These are phyloP conservation scores for Eupithecia vulgata DNA, from an alignment of 2,888 invertebrate species.

Conservation along the genomic window DNA sequence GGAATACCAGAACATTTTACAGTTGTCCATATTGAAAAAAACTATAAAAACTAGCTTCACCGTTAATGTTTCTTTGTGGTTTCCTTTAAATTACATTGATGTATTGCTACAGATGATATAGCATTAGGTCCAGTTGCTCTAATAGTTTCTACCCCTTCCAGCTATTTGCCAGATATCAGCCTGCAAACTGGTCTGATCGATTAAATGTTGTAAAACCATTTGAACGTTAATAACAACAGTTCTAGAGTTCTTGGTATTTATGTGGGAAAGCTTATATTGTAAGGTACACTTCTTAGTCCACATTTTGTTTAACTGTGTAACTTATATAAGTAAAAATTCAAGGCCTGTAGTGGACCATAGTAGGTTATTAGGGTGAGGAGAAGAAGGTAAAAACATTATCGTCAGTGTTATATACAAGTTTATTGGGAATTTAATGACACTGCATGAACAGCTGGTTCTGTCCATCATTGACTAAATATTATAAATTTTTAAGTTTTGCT, in stretches of 20 bases:
- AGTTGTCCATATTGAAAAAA: not conserved
- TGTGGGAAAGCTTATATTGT: constrained; percentile 27
- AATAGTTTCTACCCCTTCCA: constrained; percentile 20
- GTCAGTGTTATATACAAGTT: not conserved
- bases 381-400: not conserved
- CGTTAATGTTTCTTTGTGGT: not conserved
- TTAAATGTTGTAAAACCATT: constrained; percentile 36
- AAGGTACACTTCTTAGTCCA: constrained; percentile 6
- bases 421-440: too few relatives aligned
- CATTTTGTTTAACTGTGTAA: not conserved
- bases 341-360: too few relatives aligned
- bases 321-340: too few relatives aligned
- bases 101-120: not conserved
- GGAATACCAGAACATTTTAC: not conserved
- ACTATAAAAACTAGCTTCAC: not conserved
- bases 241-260: constrained; percentile 23
- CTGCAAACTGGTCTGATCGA: constrained; percentile 29
- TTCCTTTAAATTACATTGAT: not conserved
- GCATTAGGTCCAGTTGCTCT: constrained; percentile 4
- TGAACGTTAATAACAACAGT: constrained; percentile 35
- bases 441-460: too few relatives aligned
- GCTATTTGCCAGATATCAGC: constrained; percentile 29
- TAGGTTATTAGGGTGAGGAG: too few relatives aligned
- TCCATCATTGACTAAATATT: too few relatives aligned
- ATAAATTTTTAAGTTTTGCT: too few relatives aligned